Evolutionary conservation across 2,797 vertebrate species (phyloP), one percentile per base, ranked within the genome.

Genomic region (Dryobates pubescens): DNA sequence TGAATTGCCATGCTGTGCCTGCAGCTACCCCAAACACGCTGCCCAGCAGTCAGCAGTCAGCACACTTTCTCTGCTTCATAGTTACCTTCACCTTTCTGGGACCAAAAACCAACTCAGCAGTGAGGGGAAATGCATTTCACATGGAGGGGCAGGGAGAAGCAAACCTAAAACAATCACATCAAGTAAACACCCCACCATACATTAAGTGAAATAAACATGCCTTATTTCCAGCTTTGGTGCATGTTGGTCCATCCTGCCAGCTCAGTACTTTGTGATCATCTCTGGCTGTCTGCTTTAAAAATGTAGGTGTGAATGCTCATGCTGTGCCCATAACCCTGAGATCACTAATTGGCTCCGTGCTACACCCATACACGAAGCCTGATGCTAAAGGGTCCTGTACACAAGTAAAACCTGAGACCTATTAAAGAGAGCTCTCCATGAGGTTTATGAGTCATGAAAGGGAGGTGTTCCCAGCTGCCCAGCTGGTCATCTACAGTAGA

Each of bases 211-310:
- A 81, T 81, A 53, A 77, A 88, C 89, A 47, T 53, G 14, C 69
- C 70, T 88, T 27, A 9, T 59, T 81, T 73, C 51, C 69, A 85
- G 78, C 57, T 17, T 58, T 17, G 2, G 38, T 32, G 73, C 41
- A 41, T 0, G 0, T 32, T 36, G 29, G 49, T 69, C 54, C 62
- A 23, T 45, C 53, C 71, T 80, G 75, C 65, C 8, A 1, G 65
- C 54, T 85, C 18, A 1, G 76, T 57, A 22, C 57, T 91, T 76
- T 9, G 8, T 82, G 82, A 79, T 94, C 29, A 4, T 54, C 74
- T 77, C 87, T 86, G 85, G 77, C 80, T 93, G 78, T 24, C 86
- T 77, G 80, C 53, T 93, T 74, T 86, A 57, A 88, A 91, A 86
- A 88, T 71, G 43, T 61, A 67, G 91, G 80, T 71, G 80, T 1